Percentiles rank a stretch among this genome's conserved stretches.
phyloP scores from a whole-genome alignment of 2,797 vertebrate species.

The Malurus leucopterus region DNA sequence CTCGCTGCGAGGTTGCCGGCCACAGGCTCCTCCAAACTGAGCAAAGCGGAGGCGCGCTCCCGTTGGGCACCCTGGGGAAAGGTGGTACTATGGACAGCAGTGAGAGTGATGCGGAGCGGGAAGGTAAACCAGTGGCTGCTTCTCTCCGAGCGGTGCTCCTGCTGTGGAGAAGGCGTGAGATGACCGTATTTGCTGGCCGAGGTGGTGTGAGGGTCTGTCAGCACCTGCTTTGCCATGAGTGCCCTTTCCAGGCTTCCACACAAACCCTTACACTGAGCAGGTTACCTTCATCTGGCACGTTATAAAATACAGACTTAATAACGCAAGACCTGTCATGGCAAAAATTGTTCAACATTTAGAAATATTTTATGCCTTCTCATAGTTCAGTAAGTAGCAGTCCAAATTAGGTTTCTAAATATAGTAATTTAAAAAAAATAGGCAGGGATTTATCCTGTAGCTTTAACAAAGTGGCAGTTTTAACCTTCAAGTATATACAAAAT shows the following conservation, averaged over 20 bases:
- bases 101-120: rapidly evolving
- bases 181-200: rapidly evolving
- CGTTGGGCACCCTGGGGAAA: neutral
- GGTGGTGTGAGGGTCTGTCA: neutral
- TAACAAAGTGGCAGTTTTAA: neutral
- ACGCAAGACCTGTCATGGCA: neutral
- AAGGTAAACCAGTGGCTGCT: neutral
- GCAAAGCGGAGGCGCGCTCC: neutral
- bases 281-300: neutral
- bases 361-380: neutral
- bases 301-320: neutral
- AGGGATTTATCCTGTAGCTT: neutral
- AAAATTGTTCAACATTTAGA: neutral
- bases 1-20: neutral
- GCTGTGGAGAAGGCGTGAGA: neutral
- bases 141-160: neutral
- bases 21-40: neutral
- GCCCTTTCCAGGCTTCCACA: neutral
- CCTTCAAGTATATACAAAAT: neutral
- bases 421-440: neutral
- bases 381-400: neutral
- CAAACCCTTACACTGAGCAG: rapidly evolving
- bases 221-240: neutral
- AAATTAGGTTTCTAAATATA: neutral
- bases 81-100: rapidly evolving